These are phyloP conservation scores for Cinclus cinclus DNA, from an alignment of 2,113 vertebrate species.

Conservation along the genomic window DNA sequence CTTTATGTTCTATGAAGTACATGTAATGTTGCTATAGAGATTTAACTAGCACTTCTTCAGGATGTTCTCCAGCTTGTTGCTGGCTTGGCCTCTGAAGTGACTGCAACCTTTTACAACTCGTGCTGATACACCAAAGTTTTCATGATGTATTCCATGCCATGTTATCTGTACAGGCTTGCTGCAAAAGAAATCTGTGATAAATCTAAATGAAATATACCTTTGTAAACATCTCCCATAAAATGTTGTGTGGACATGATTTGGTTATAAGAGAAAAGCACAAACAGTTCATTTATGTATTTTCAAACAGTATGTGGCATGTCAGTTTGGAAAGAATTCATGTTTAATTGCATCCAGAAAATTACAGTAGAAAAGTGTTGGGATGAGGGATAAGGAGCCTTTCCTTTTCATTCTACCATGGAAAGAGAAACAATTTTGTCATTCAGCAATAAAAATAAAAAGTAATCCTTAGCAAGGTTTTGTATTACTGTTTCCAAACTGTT, in stretches of 20 bases:
- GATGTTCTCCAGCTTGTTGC: neutral
- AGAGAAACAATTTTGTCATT: neutral
- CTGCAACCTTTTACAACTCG: neutral
- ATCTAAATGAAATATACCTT: neutral
- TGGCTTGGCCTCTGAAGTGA: neutral
- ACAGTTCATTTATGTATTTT: neutral
- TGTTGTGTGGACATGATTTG: neutral
- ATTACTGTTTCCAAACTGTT: constrained; percentile 29
- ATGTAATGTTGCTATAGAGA: neutral
- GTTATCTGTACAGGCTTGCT: neutral
- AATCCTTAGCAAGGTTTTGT: constrained; percentile 37
- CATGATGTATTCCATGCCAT: neutral
- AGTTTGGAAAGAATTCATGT: neutral
- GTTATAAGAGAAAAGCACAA: constrained; percentile 32
- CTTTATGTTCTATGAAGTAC: neutral
- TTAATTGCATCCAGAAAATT: neutral
- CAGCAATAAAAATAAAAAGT: neutral
- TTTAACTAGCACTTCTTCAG: neutral
- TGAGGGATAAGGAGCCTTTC: neutral
- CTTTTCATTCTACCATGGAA: constrained; percentile 55
- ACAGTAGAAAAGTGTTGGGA: neutral
- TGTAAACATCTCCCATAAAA: neutral
- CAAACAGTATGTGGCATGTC: neutral
- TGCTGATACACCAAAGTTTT: neutral
- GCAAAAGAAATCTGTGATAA: constrained; percentile 37